Conservation (phyloP, 2,113 vertebrate species). For the Gulo gulo region DNA sequence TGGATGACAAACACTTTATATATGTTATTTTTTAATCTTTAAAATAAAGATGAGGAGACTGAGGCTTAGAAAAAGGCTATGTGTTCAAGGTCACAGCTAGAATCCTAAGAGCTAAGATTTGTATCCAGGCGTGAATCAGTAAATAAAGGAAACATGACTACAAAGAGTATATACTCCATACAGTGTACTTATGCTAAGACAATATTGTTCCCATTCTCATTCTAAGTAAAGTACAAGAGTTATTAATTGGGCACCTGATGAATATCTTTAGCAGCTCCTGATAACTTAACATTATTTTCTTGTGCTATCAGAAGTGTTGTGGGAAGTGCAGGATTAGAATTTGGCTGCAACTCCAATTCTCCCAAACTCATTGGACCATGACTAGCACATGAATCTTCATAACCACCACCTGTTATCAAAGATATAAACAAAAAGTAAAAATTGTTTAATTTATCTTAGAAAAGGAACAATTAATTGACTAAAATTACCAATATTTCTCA, state of each 20-base stretch:
- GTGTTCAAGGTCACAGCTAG: not conserved
- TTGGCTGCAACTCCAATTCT: constrained; percentile 74
- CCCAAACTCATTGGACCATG: constrained; percentile 81
- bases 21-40: constrained; percentile 6
- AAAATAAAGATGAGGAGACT: not conserved
- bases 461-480: constrained; percentile 22
- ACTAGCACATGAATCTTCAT: constrained; percentile 71
- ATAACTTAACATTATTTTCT: constrained; percentile 29
- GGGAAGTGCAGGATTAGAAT: constrained; percentile 41
- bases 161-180: not conserved
- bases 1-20: not conserved
- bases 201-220: not conserved
- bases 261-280: constrained; percentile 42
- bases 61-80: not conserved
- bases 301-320: constrained; percentile 46
- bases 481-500: constrained; percentile 29
- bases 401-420: constrained; percentile 69
- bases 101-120: not conserved
- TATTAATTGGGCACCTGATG: constrained; percentile 79
- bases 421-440: constrained; percentile 1
- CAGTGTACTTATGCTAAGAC: not conserved
- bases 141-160: constrained; percentile 9
- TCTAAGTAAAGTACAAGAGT: constrained; percentile 36
- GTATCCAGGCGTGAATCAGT: not conserved
- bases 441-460: not conserved